Evolutionary conservation across 2,797 vertebrate species (phyloP).

Genomic region (Molossus molossus): DNA sequence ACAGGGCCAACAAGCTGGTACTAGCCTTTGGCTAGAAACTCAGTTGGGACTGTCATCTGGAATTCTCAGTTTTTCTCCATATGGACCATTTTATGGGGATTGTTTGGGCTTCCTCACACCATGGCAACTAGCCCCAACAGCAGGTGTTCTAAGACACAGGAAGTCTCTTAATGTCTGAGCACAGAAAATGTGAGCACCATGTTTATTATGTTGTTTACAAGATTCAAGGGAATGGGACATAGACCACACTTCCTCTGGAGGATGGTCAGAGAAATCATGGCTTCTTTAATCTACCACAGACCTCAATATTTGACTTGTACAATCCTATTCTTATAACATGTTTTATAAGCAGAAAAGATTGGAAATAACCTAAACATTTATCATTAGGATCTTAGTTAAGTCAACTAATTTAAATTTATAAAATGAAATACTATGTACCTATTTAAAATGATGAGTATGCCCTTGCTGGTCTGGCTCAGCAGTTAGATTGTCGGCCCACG

Average conservation of each 20-base stretch:
- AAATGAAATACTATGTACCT: too few species aligned
- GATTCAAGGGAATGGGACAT: background rate
- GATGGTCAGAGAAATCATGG: background rate
- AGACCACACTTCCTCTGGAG: background rate
- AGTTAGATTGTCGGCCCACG: too few species aligned
- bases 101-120: background rate
- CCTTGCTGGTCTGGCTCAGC: too few species aligned
- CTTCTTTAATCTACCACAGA: background rate
- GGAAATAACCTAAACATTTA: too few species aligned
- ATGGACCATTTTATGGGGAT: background rate
- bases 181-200: background rate
- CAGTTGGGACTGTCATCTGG: background rate
- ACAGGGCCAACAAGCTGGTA: background rate
- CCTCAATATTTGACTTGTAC: background rate
- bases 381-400: too few species aligned
- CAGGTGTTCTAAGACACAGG: background rate
- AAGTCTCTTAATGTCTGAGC: background rate
- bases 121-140: background rate
- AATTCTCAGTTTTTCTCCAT: background rate
- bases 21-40: slow-evolving; percentile 28
- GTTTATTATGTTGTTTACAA: background rate
- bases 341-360: background rate
- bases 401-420: too few species aligned
- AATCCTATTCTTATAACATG: background rate
- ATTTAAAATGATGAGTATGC: too few species aligned